Conservation (phyloP, 2,113 vertebrate genomes). For the Elgaria multicarinata region DNA sequence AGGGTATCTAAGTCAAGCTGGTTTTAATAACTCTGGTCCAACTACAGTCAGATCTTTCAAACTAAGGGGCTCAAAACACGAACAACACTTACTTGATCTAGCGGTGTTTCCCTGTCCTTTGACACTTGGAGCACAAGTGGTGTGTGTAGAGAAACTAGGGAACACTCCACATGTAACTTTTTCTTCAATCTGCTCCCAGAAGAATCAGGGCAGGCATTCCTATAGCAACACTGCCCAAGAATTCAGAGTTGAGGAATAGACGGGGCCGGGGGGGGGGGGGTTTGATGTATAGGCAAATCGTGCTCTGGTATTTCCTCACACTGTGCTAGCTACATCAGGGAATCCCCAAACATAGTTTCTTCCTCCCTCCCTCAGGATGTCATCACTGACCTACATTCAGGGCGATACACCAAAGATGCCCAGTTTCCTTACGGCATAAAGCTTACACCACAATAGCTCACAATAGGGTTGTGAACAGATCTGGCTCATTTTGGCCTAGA, state of each 20-base stretch:
- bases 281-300: not conserved
- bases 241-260: not conserved
- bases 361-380: not conserved
- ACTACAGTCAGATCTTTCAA: not conserved
- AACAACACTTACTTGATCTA: too few species aligned
- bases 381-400: not conserved
- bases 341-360: not conserved
- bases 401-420: not conserved
- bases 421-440: not conserved
- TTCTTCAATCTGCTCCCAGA: not conserved
- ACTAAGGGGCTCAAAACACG: too few species aligned
- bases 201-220: not conserved
- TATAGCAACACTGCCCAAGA: not conserved
- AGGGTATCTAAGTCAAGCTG: not conserved
- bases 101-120: not conserved
- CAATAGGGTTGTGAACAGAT: too few species aligned
- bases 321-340: not conserved
- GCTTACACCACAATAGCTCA: not conserved
- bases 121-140: not conserved
- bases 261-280: too few species aligned
- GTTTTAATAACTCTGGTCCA: not conserved
- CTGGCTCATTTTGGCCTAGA: not conserved
- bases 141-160: not conserved
- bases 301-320: not conserved
- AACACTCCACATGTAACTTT: not conserved